Evolutionary conservation across 2,797 vertebrate species (phyloP), one percentile per base, ranked within the genome.

Genomic region (Bufotes viridis): DNA sequence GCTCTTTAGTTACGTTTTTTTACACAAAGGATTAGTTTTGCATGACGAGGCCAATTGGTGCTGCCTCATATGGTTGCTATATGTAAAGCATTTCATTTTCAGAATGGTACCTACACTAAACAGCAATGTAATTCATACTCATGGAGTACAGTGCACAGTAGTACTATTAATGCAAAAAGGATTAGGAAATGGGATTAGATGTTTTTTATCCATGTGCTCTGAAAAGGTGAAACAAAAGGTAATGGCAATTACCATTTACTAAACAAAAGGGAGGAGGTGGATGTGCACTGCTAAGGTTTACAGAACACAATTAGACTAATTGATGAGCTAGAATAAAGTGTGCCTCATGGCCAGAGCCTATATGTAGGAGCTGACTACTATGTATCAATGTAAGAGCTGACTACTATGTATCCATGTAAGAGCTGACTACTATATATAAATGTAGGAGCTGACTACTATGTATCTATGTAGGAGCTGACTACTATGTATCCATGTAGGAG

Each of bases 221-320:
- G 49, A 81, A 63, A 29, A 17, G 18, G 49, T 4, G 24, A 1
- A 51, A 51, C 34, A n/a, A 55, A 49, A 49, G 10, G 10, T 53
- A 85, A 65, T 65, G 26, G 42, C 22, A 78, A 63, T 78, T 26
- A 53, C 13, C 13, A 85, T 76, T 78, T 24, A 24, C 72, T 78
- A 63, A 85, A 67, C 74, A 85, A 55, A 53, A 78, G 9, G 29
- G 60, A 29, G 22, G 55, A 61, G 18, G 15, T 78, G 17, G 57
- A 14, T 24, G 22, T 85, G 74, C 49, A 63, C 10, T 12, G 34
- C 17, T 42, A 26, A 63, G 13, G 34, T 65, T 18, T 65, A 24
- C 60, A 65, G 61, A n/a, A 15, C 22, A 24, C 0, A 3, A 12
- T 42, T 81, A n/a, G 20, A n/a, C 14, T 51, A 65, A 51, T 15